Evolutionary conservation across 2,797 vertebrate species (phyloP).

Genomic region (Cuniculus paca): DNA sequence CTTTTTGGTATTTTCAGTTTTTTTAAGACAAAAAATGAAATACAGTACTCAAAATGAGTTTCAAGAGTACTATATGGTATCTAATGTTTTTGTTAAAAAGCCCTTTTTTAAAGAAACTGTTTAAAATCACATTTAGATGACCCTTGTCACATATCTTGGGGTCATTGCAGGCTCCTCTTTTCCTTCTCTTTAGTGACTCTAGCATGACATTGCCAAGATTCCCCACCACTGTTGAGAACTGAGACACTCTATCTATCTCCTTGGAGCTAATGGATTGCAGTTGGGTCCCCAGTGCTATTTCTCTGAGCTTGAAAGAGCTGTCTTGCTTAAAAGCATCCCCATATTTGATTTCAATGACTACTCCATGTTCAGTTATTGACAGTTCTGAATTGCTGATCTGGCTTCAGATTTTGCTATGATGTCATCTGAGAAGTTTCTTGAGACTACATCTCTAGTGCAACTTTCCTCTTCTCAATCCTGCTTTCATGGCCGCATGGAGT

Average conservation of each 20-base stretch:
- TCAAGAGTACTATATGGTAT: not conserved
- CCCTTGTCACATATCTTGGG: not conserved
- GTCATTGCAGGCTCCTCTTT: not conserved
- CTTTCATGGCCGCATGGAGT: not conserved
- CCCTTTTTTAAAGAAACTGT: constrained; percentile 23
- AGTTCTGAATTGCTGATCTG: not conserved
- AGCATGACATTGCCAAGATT: not conserved
- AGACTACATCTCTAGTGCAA: not conserved
- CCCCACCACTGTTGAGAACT: not conserved
- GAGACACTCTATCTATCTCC: not conserved
- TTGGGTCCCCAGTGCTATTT: not conserved
- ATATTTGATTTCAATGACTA: not conserved
- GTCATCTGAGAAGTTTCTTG: not conserved
- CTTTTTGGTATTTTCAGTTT: not conserved
- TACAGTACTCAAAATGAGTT: not conserved
- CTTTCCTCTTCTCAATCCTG: not conserved
- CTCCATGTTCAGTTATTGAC: not conserved
- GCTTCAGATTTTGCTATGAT: not conserved
- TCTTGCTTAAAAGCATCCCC: not conserved
- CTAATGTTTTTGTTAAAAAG: not conserved
- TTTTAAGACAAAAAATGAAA: not conserved
- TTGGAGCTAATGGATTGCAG: not conserved
- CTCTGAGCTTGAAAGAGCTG: not conserved
- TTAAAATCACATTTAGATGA: not conserved
- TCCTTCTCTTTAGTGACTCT: not conserved